Conservation (phyloP, 2,888 invertebrate species). For the Ormyrus labotus region DNA sequence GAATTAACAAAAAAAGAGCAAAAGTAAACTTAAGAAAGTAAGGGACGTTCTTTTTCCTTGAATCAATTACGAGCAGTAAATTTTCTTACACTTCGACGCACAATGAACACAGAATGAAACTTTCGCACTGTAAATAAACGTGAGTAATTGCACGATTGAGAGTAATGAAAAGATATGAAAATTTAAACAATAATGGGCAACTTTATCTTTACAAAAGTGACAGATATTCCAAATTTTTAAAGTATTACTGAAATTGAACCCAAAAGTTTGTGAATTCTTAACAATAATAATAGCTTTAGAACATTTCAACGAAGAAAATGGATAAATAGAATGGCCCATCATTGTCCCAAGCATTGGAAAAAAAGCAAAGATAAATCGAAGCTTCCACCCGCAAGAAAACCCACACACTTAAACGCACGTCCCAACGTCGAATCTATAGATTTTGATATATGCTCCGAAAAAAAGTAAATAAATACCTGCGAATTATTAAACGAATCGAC, state of each 20-base stretch:
- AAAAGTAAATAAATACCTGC: conserved; percentile 58
- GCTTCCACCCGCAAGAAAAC: conserved; percentile 26
- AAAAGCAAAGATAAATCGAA: conserved; percentile 14
- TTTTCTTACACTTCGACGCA: conserved; percentile 32
- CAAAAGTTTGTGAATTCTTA: too few species aligned
- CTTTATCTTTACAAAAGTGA: neutral
- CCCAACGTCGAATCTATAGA: conserved; percentile 68
- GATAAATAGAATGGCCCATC: neutral
- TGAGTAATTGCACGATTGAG: conserved; percentile 8
- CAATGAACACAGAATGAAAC: conserved; percentile 21
- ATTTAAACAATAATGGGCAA: conserved; percentile 3
- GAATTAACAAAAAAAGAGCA: neutral
- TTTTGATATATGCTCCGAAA: conserved; percentile 70
- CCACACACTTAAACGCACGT: conserved; percentile 2
- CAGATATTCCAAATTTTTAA: too few species aligned
- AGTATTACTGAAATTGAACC: too few species aligned
- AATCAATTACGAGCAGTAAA: neutral
- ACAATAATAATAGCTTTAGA: too few species aligned
- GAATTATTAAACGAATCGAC: conserved; percentile 67
- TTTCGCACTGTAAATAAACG: conserved; percentile 33
- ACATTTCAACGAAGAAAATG: neutral
- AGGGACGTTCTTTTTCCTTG: conserved; percentile 13
- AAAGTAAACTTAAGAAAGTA: conserved; percentile 23
- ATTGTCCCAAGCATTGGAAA: neutral
- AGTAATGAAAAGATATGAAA: neutral